Base-by-base conservation (phyloP, 2,797 vertebrate genomes). In the Spea hammondii region DNA sequence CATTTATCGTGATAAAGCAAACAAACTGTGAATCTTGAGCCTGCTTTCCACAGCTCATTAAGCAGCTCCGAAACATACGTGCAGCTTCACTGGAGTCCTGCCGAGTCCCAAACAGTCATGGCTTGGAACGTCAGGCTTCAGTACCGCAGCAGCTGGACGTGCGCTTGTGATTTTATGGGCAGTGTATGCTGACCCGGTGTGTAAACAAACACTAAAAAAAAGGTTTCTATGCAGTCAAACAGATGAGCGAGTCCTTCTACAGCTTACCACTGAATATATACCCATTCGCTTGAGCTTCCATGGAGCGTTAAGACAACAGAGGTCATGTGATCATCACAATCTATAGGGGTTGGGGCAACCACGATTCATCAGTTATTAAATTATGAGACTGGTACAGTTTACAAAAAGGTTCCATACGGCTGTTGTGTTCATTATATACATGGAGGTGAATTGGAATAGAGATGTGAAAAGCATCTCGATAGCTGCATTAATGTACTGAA, bases 21-120 rank as follows among this genome's bases (percentile, higher is more conserved):
- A 79, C 73, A 32, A 32, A 51, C 85, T 78, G 83, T 86, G 89
- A 86, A 89, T 90, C 85, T 90, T 83, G 85, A 80, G 86, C 85
- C 89, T 87, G 88, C 72, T 87, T 88, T 89, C 85, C 82, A 86
- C 87, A 91, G 89, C 85, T 90, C 89, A 88, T 89, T 90, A 91
- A 86, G 79, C 62, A 8, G 69, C 64, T 77, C 55, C n/a, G 79
- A 77, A 77, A 81, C 74, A 81, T 81, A 67, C 72, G 65, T 77
- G 79, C 79, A 77, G 66, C 74, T 68, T 77, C 59, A 59, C 64
- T 68, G 79, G 70, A 68, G 69, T 76, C 79, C 79, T 67, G 73
- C 79, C 10, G 79, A 32, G 74, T 51, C 57, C 65, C 46, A 72
- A 79, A 54, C 74, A 51, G 54, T 53, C 47, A 45, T 65, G 74